Percentiles rank a stretch among this genome's conserved stretches.
These are phyloP conservation scores for Benitochromis conjunctus DNA, from an alignment of 2,113 vertebrate species.

Conservation along the genomic window DNA sequence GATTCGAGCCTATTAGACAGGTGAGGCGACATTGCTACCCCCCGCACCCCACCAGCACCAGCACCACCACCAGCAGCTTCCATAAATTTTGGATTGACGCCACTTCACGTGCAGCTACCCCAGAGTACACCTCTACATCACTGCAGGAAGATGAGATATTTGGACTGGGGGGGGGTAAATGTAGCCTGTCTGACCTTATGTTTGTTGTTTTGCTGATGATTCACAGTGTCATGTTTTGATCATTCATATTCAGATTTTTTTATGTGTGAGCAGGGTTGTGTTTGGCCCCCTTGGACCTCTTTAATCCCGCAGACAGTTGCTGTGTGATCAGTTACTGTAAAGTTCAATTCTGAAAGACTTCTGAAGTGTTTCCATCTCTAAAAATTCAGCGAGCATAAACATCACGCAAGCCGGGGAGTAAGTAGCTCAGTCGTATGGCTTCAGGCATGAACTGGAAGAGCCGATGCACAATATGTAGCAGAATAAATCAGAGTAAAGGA, in stretches of 20 bases:
- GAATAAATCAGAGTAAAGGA: not conserved
- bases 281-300: not conserved
- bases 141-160: not conserved
- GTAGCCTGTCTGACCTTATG: not conserved
- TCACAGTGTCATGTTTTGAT: not conserved
- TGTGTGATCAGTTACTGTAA: not conserved
- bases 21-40: not conserved
- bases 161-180: not conserved
- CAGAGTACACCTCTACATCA: not conserved
- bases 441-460: not conserved
- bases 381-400: not conserved
- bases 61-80: not conserved
- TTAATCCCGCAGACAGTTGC: not conserved
- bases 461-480: not conserved
- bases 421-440: not conserved
- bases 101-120: not conserved
- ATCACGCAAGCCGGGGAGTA: not conserved
- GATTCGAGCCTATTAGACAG: not conserved
- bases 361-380: not conserved
- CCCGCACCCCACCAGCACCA: no score
- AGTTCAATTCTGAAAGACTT: not conserved
- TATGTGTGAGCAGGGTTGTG: not conserved
- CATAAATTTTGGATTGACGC: not conserved
- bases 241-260: not conserved
- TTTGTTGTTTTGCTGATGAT: not conserved